Conservation (phyloP, 2,888 invertebrate genomes). For the Vannuccia rotundouncinata region DNA sequence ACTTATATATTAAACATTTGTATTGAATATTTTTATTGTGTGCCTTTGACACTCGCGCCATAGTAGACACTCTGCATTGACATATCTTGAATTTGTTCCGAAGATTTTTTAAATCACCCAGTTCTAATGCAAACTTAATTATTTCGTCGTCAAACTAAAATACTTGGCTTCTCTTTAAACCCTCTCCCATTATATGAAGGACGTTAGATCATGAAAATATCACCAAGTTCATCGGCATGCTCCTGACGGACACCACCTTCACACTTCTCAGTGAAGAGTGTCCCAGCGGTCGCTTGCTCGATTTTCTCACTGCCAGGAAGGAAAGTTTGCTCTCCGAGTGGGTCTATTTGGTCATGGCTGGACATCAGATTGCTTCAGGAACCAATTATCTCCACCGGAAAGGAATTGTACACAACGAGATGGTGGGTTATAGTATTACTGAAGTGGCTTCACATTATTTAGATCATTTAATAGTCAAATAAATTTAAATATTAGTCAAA, state of each 20-base stretch:
- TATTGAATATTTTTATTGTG: too few species aligned
- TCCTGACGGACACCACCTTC: neutral
- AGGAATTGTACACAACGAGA: slow-evolving; percentile 31
- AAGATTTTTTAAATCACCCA: too few species aligned
- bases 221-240: slow-evolving; percentile 1
- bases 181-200: neutral
- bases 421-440: slow-evolving; percentile 30
- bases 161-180: too few species aligned
- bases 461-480: too few species aligned
- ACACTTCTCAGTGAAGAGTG: neutral
- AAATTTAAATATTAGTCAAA: too few species aligned
- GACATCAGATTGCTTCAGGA: slow-evolving; percentile 6
- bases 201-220: neutral
- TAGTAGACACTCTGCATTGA: too few species aligned
- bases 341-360: slow-evolving; percentile 27
- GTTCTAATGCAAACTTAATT: too few species aligned
- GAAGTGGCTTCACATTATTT: too few species aligned
- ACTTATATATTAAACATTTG: too few species aligned
- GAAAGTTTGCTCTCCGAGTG: slow-evolving; percentile 25
- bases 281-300: neutral
- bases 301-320: neutral
- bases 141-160: too few species aligned
- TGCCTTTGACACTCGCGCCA: too few species aligned
- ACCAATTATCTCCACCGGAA: slow-evolving; percentile 27
- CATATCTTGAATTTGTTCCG: too few species aligned